phyloP scores from a whole-genome alignment of 2,113 vertebrate species.

The Antennarius striatus region DNA sequence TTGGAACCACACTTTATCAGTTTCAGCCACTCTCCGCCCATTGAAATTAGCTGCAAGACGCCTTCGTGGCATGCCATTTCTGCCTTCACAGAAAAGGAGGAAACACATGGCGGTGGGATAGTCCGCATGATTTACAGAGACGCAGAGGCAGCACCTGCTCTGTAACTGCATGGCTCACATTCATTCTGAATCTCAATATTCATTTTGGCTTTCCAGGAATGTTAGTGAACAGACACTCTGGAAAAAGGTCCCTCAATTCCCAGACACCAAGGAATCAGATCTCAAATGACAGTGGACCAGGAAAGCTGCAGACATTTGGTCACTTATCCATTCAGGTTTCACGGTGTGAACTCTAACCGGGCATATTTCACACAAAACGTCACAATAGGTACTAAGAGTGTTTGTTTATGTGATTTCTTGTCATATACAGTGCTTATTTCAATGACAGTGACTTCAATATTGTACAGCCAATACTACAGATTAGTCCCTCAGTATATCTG shows the following conservation, averaged over 20 bases:
- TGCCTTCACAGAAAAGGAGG: slow-evolving; percentile 21
- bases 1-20: too few species aligned
- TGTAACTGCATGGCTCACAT: slow-evolving; percentile 59
- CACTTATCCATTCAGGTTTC: slow-evolving; percentile 31
- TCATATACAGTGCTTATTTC: background rate
- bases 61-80: background rate
- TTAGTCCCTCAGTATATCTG: too few species aligned
- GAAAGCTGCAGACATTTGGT: slow-evolving; percentile 35
- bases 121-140: slow-evolving; percentile 51
- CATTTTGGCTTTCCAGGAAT: slow-evolving; percentile 73
- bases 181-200: slow-evolving; percentile 69
- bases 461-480: background rate
- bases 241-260: slow-evolving; percentile 53
- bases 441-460: background rate
- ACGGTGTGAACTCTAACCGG: slow-evolving; percentile 8
- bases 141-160: slow-evolving; percentile 70
- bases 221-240: slow-evolving; percentile 42
- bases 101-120: slow-evolving; percentile 32
- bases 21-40: too few species aligned
- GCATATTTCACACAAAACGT: slow-evolving; percentile 14
- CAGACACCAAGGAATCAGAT: slow-evolving; percentile 52
- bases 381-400: background rate
- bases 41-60: too few species aligned
- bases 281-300: slow-evolving; percentile 59
- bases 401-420: background rate